Conservation (phyloP, 2,888 invertebrate genomes). For the Diarsia mendica region DNA sequence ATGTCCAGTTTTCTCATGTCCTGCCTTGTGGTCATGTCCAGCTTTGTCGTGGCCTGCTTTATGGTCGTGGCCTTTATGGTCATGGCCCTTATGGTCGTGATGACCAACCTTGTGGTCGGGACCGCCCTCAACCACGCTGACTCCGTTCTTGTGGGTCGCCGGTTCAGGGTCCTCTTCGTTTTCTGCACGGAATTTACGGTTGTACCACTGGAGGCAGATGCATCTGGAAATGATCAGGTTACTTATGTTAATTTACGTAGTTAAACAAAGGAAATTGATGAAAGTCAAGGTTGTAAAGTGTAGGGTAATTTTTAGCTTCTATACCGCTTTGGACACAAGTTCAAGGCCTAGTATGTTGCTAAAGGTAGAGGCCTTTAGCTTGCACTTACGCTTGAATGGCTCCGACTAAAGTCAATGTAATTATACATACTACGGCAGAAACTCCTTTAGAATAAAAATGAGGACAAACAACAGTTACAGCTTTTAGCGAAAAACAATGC, state of each 20-base stretch:
- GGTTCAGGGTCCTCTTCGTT: slow-evolving; percentile 83
- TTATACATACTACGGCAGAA: slow-evolving; percentile 17
- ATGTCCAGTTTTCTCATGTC: slow-evolving; percentile 58
- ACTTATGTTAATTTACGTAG: not conserved
- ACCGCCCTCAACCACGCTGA: slow-evolving; percentile 86
- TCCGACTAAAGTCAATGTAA: slow-evolving; percentile 1
- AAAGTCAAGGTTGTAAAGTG: not conserved
- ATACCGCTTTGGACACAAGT: not conserved
- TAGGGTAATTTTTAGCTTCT: slow-evolving; percentile 5
- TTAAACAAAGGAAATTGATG: not conserved
- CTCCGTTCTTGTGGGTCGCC: slow-evolving; percentile 86
- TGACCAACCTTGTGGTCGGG: slow-evolving; percentile 68
- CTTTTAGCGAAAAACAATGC: slow-evolving; percentile 52
- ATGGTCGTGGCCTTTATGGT: slow-evolving; percentile 79
- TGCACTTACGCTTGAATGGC: not conserved
- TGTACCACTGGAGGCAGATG: slow-evolving; percentile 92
- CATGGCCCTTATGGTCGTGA: slow-evolving; percentile 77
- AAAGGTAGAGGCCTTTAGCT: not conserved
- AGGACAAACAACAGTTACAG: slow-evolving; percentile 36
- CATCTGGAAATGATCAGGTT: slow-evolving; percentile 85
- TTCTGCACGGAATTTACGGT: slow-evolving; percentile 85
- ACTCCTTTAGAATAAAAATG: slow-evolving; percentile 26
- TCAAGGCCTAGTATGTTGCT: slow-evolving; percentile 16
- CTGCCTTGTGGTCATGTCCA: slow-evolving; percentile 54
- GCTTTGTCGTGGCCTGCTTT: slow-evolving; percentile 71